Base-by-base conservation (phyloP, 2,113 vertebrate species). In the Hypocryptadius cinnamomeus region DNA sequence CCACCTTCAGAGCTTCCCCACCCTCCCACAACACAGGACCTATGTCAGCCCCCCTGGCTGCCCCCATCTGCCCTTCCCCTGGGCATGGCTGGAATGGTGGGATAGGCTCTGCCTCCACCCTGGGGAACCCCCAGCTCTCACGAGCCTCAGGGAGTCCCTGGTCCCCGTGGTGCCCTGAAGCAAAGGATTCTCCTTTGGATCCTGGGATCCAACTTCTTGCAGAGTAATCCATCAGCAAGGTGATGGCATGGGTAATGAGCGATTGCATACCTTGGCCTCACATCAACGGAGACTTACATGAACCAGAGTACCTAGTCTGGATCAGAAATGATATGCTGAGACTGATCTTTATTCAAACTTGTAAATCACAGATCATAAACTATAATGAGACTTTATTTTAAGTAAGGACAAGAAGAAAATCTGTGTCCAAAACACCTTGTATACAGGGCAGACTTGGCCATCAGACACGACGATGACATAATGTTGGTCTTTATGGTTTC, bases 321-420 rank as follows among this genome's bases (percentile, higher is more conserved):
- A 83, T 89, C 79, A 91, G 79, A 85, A 87, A 89, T 57, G 37
- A 76, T 92, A 89, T 37, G 21, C 71, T 91, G 45, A 91, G 74
- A 87, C 66, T 73, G 74, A 93, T 82, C 23, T 87, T 84, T 87
- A 51, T 86, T 93, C 70, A 85, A 73, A 85, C 92, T 94, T 47
- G 84, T 95, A 93, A 96, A 89, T 95, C 94, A 85, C 92, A 87
- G 92, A 73, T 92, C 74, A 65, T 93, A 94, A 95, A 94, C 64
- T 89, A 48, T 94, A 95, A 93, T 90, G 88, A 94, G 89, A 88
- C 83, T 95, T 86, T 61, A 69, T 20, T 85, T 56, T 33, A 78
- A 89, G 39, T 83, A 68, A 87, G 57, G 84, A 92, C 76, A n/a
- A 91, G 81, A 87, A 85, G 84, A 89, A 92, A 89, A 87, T 87